Evolutionary conservation across 2,797 vertebrate genomes (phyloP).

Genomic region (Pangasius mekongensis): DNA sequence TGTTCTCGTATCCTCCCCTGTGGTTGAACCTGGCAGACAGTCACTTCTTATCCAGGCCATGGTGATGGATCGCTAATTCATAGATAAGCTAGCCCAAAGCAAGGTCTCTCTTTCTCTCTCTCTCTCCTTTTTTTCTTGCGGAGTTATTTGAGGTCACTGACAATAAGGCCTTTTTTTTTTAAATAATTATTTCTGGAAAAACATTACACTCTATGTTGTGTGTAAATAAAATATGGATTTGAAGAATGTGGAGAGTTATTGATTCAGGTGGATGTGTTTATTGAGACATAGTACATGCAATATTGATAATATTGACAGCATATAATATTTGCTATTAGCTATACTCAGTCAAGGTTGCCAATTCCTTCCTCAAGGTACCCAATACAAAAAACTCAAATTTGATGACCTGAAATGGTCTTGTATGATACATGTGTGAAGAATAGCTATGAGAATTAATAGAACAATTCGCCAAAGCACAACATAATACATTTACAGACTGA

Average conservation of each 20-base stretch:
- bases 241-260: not conserved
- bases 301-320: not conserved
- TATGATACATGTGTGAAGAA: not conserved
- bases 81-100: constrained; percentile 59
- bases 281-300: not conserved
- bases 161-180: not conserved
- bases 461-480: not conserved
- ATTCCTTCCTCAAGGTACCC: not conserved
- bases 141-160: constrained; percentile 28
- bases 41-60: constrained; percentile 68
- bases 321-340: not conserved
- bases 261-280: constrained; percentile 22
- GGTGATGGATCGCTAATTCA: constrained; percentile 69
- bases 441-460: not conserved
- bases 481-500: not conserved
- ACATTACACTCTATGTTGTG: constrained; percentile 17
- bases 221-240: constrained; percentile 18
- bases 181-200: not conserved
- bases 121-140: not conserved
- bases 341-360: not conserved
- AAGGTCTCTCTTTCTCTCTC: constrained; percentile 8
- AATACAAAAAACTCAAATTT: not conserved
- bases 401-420: not conserved
- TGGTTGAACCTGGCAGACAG: constrained; percentile 64
- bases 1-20: constrained; percentile 38